A percentile compares a stretch with the other conserved stretches of the same genome.
Evolutionary conservation across 2,113 vertebrate genomes (phyloP).

Genomic region (Brachyhypopomus occidentalis): DNA sequence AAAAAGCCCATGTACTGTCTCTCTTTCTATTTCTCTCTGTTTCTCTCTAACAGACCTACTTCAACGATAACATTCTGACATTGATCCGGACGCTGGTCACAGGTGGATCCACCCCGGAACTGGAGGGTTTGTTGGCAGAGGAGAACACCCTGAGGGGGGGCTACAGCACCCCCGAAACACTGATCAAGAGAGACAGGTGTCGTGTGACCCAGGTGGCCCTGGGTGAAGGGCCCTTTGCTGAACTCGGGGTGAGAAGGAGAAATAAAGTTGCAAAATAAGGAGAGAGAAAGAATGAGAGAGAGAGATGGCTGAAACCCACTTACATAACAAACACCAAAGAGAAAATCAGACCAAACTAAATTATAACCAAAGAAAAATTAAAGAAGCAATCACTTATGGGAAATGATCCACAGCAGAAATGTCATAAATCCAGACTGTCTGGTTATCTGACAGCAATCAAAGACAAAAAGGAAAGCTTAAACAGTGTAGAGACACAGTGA

Average conservation of each 20-base stretch:
- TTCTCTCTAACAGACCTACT: conserved; percentile 75
- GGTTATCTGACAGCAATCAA: no score
- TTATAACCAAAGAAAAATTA: no score
- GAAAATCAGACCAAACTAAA: no score
- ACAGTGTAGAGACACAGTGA: no score
- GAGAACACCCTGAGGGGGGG: conserved; percentile 93
- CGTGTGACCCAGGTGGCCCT: conserved; percentile 95
- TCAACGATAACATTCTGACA: no score
- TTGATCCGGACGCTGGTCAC: no score
- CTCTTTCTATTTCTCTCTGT: background rate
- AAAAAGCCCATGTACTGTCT: background rate
- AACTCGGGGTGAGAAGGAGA: conserved; percentile 74
- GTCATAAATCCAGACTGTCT: no score
- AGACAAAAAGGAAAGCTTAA: no score
- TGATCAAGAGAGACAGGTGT: conserved; percentile 96
- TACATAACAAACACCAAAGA: no score
- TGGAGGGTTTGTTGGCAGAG: conserved; percentile 95
- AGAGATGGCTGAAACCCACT: no score
- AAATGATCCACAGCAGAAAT: no score
- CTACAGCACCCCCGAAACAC: conserved; percentile 96
- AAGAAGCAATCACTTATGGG: no score
- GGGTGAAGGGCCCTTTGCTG: conserved; percentile 81
- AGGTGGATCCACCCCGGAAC: conserved; percentile 91
- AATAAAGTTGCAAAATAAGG: background rate
- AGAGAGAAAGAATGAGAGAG: background rate